Evolutionary conservation across 2,797 vertebrate genomes (phyloP).

Genomic region (Myripristis jacobus): DNA sequence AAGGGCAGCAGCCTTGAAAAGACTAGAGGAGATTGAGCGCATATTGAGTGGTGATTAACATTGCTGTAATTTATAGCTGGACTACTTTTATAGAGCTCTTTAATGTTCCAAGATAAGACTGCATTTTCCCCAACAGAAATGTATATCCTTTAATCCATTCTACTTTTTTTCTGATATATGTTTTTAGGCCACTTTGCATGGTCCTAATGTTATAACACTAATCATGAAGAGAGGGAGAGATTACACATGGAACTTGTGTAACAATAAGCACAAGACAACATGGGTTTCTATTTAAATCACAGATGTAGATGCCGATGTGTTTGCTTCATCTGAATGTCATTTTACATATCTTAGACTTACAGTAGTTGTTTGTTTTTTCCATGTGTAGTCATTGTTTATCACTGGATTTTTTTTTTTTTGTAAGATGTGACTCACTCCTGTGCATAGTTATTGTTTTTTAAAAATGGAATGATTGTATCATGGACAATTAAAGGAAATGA

Average conservation of each 20-base stretch:
- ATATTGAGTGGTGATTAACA: constrained; percentile 95
- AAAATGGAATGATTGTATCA: constrained; percentile 69
- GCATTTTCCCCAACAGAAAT: constrained; percentile 21
- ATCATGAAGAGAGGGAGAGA: constrained; percentile 61
- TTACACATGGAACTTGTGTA: constrained; percentile 32
- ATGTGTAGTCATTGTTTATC: constrained; percentile 72
- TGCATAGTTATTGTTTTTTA: constrained; percentile 60
- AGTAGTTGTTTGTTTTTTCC: constrained; percentile 49
- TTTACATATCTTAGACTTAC: constrained; percentile 44
- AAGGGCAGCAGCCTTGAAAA: constrained; percentile 95
- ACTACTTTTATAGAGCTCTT: constrained; percentile 76
- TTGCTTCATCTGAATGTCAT: constrained; percentile 54
- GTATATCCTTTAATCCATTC: constrained; percentile 54
- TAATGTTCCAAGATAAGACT: constrained; percentile 44
- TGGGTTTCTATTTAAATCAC: constrained; percentile 53
- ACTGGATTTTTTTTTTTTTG: constrained; percentile 75
- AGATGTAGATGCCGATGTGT: constrained; percentile 25
- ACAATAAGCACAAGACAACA: constrained; percentile 67
- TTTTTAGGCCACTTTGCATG: constrained; percentile 23
- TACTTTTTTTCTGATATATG: constrained; percentile 35
- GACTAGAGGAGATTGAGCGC: constrained; percentile 98
- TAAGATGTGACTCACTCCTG: constrained; percentile 59
- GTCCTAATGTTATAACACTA: constrained; percentile 55
- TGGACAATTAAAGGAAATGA: constrained; percentile 80
- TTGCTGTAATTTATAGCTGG: constrained; percentile 48